Conservation (phyloP, 35 echinoderm and acorn worm genomes). For the Hemicentrotus pulcherrimus region DNA sequence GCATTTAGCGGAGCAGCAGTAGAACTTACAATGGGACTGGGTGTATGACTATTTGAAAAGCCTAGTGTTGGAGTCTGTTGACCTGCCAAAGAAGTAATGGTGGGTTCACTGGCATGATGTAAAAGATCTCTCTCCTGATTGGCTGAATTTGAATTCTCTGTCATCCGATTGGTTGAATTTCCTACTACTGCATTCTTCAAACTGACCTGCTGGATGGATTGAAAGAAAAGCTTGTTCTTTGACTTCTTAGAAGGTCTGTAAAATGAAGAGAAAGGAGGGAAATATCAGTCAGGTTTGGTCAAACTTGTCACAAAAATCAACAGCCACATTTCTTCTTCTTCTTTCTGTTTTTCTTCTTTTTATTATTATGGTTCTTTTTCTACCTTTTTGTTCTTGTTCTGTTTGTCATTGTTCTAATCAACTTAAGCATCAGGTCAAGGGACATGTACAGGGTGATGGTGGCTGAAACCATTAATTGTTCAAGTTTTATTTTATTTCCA, state of each 20-base stretch:
- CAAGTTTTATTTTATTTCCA: too few relatives aligned
- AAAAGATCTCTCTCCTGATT: not conserved
- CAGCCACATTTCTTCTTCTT: too few relatives aligned
- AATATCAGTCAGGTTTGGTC: too few relatives aligned
- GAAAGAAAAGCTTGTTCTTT: conserved; percentile 19
- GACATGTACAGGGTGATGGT: too few relatives aligned
- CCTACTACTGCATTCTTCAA: not conserved
- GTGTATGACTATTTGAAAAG: not conserved
- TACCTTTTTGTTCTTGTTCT: too few relatives aligned
- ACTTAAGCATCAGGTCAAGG: too few relatives aligned
- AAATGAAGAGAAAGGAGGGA: not conserved
- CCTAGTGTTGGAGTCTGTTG: not conserved
- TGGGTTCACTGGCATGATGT: not conserved
- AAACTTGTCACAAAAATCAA: too few relatives aligned
- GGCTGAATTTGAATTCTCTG: not conserved
- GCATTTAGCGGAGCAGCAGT: not conserved
- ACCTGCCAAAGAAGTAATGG: not conserved
- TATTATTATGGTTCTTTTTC: too few relatives aligned
- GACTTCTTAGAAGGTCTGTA: not conserved
- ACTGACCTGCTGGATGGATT: not conserved
- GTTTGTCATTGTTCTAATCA: too few relatives aligned
- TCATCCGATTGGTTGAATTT: not conserved
- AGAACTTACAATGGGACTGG: not conserved
- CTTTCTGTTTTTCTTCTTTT: too few relatives aligned
- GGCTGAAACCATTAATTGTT: too few relatives aligned